Evolutionary conservation across 1,140 invertebrate genomes (phyloP).

Genomic region (Orchestia grillus): DNA sequence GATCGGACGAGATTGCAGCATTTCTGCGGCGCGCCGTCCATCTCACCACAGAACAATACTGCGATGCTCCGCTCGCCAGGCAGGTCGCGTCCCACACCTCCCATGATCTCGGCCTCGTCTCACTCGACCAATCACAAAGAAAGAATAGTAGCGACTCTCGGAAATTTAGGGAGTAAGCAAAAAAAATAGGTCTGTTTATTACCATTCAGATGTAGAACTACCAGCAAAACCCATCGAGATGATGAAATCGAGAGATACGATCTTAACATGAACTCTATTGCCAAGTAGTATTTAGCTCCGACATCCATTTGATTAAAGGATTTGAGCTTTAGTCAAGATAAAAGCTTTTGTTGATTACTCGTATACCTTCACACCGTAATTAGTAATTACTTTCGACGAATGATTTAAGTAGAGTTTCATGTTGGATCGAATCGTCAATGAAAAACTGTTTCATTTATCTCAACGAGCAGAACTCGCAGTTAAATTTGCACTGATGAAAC

Average conservation of each 20-base stretch:
- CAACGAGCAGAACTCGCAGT: background rate
- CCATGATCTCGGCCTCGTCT: background rate
- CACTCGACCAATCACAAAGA: background rate
- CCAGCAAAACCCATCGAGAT: background rate
- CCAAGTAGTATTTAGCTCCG: background rate
- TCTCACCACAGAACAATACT: constrained; percentile 34
- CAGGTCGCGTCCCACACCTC: background rate
- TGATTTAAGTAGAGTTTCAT: background rate
- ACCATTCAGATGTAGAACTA: background rate
- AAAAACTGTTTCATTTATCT: background rate
- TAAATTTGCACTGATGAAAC: constrained; percentile 16
- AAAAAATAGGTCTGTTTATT: background rate
- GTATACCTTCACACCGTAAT: background rate
- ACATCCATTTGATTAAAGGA: background rate
- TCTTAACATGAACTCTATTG: background rate
- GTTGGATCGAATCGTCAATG: background rate
- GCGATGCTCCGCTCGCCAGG: background rate
- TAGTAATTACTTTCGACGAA: background rate
- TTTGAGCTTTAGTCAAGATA: background rate
- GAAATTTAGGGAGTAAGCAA: background rate
- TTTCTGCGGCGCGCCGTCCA: constrained; percentile 21
- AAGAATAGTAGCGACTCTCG: background rate
- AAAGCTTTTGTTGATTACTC: background rate
- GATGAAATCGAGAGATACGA: background rate
- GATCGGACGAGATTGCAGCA: constrained; percentile 51